phyloP scores from a whole-genome alignment of 2,888 invertebrate species.

The Acanthococcus lagerstroemiae region DNA sequence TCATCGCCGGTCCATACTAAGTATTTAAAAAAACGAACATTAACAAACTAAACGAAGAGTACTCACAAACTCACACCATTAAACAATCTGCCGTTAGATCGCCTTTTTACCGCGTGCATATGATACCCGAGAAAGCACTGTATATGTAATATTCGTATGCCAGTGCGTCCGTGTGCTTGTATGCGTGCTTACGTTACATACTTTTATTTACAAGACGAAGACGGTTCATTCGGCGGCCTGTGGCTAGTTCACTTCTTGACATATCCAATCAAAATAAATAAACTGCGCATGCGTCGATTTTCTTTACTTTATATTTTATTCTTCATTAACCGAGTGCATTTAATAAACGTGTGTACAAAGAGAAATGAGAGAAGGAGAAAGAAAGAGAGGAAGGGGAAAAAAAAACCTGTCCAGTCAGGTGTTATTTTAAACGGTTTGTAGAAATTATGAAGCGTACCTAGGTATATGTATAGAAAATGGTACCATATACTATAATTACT shows the following conservation, averaged over 20 bases:
- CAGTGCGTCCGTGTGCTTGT: background rate
- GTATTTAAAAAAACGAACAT: conserved; percentile 1
- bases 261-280: conserved; percentile 1
- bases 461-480: no score
- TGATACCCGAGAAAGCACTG: background rate
- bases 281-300: conserved; percentile 7
- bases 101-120: background rate
- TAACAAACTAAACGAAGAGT: background rate
- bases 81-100: conserved; percentile 11
- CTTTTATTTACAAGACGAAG: background rate
- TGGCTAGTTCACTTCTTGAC: background rate
- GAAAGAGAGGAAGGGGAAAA: background rate
- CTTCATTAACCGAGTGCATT: background rate
- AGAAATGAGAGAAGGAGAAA: background rate
- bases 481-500: no score
- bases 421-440: background rate
- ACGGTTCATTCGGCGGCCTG: conserved; percentile 6
- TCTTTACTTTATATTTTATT: background rate
- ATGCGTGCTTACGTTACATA: background rate
- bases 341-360: background rate
- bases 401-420: conserved; percentile 9
- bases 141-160: background rate
- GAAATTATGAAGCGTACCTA: no score
- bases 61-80: conserved; percentile 12
- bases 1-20: conserved; percentile 23